Evolutionary conservation across 2,113 vertebrate species (phyloP).

Genomic region (Lophochroa leadbeateri): DNA sequence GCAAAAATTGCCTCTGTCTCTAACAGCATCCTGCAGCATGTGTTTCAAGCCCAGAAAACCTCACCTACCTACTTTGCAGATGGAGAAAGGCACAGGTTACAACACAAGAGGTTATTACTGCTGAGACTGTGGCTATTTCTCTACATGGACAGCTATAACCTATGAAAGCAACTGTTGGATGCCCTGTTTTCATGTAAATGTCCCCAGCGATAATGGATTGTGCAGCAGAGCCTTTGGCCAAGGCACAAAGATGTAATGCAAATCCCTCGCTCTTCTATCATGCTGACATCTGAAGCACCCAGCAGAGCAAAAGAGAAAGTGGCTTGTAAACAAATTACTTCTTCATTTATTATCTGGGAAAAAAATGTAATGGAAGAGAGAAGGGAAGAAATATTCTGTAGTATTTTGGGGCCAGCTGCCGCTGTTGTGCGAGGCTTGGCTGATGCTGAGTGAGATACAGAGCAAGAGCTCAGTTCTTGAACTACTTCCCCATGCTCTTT

Average conservation of each 20-base stretch:
- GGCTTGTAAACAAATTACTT: constrained; percentile 33
- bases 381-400: not conserved
- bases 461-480: not conserved
- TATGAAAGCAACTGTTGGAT: not conserved
- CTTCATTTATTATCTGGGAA: not conserved
- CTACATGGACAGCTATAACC: not conserved
- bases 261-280: not conserved
- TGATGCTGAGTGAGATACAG: not conserved
- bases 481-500: not conserved
- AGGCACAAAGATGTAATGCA: not conserved
- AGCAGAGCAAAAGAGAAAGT: constrained; percentile 11
- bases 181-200: not conserved
- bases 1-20: not conserved
- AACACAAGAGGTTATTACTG: not conserved
- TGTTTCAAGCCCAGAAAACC: not conserved
- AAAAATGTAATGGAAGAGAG: not conserved
- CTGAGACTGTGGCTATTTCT: not conserved
- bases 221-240: not conserved
- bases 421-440: accelerated
- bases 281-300: constrained; percentile 4
- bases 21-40: accelerated
- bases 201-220: accelerated
- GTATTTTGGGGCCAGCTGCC: not conserved
- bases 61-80: not conserved
- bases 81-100: not conserved